Conservation (phyloP, 2,888 invertebrate species). For the Oscheius sp. region DNA sequence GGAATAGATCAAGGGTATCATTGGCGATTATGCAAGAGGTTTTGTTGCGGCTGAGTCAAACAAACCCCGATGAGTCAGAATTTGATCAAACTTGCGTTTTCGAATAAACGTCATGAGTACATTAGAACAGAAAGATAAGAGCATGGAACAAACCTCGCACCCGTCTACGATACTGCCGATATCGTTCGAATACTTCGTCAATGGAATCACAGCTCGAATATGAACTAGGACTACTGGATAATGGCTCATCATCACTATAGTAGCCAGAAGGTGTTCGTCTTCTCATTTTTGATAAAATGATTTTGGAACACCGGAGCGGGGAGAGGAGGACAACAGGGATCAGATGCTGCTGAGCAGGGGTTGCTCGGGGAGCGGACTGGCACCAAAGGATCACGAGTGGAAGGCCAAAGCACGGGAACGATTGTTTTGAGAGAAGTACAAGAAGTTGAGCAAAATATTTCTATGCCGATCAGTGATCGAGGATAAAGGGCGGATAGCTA, state of each 20-base stretch:
- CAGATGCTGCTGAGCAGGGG: conserved; percentile 30
- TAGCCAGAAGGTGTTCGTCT: conserved; percentile 18
- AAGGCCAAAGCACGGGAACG: conserved; percentile 18
- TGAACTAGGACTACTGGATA: conserved; percentile 25
- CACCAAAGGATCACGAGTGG: conserved; percentile 28
- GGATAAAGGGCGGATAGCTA: neutral
- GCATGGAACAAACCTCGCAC: conserved; percentile 12
- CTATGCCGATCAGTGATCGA: neutral
- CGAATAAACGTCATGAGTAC: no score
- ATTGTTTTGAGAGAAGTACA: neutral
- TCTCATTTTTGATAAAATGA: neutral
- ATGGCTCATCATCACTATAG: conserved; percentile 26
- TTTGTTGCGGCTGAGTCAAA: no score
- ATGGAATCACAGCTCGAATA: conserved; percentile 34
- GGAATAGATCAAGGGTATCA: no score
- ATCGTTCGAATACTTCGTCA: conserved; percentile 30
- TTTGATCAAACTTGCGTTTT: no score
- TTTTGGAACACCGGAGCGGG: conserved; percentile 9
- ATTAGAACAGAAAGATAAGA: no score
- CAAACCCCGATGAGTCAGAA: no score
- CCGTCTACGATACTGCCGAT: conserved; percentile 12
- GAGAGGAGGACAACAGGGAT: neutral
- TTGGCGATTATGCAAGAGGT: no score
- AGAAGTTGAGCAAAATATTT: no score
- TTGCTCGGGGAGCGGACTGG: conserved; percentile 15